Evolutionary conservation across 2,888 invertebrate species (phyloP), one percentile per base, ranked within the genome.

Genomic region (Mesodorylaimus sp.): DNA sequence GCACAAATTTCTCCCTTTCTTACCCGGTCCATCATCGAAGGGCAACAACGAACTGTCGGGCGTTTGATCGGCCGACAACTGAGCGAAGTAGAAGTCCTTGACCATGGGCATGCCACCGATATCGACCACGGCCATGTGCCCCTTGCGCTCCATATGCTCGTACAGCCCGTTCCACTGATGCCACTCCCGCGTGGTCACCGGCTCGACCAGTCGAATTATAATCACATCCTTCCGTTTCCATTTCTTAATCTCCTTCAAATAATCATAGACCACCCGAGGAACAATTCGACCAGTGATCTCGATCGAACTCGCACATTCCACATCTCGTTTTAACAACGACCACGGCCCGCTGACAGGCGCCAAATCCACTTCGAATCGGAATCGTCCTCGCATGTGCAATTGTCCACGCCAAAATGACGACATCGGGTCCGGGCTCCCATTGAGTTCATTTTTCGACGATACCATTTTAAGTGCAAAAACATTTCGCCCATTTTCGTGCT

Each of bases 81-180:
- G 89, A 60, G 87, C 77, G 54, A 91, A 79, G 68, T 91, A 91
- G 67, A 91, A 84, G 67, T 91, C 91, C 68, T 91, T 89, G 47
- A 91, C 80, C 52, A 79, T 77, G 55, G 80, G 79, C 25, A 26
- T 24, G 5, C 45, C 45, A 46, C 27, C 24, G 26, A 59, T 57
- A 10, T 55, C 52, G 50, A 48, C 38, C 3, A 48, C 48, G 21
- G 42, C 45, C 27, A 25, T 46, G 23, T 44, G 41, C 23, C 27
- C n/a, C 43, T 48, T 48, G n/a, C 19, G n/a, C 2, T 5, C 3
- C 48, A 48, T 48, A 45, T 48, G 45, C 21, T 28, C 28, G 43
- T 26, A 48, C 13, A 48, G 24, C 7, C 27, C 43, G 23, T 43
- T 45, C 19, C 26, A 48, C 28, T 48, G 48, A 2, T 25, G 5